Evolutionary conservation across 2,113 vertebrate genomes (phyloP), one percentile per base, ranked within the genome.

Genomic region (Albula goreensis): DNA sequence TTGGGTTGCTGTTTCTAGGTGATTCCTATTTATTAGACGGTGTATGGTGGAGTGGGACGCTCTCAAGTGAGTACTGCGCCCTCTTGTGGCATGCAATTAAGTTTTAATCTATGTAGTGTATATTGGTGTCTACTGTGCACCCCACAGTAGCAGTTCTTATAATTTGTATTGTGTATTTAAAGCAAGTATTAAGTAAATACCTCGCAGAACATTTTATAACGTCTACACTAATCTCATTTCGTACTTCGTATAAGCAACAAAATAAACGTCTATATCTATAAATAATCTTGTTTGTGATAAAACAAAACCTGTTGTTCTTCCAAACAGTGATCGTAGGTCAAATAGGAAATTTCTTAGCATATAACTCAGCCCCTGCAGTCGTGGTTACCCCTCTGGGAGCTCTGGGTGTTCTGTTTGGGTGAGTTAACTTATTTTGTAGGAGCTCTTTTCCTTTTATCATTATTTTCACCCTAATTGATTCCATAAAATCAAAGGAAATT

Each of bases 401-500:
- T 41, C 96, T 99, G 9, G 98, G 98, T 22, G 97, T 99, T 81
- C 95, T 99, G 2, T 99, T 99, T 93, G 98, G 98, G 98, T 99
- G 93, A 97, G 97, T 94, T 7, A 11, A 1, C 56, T 6, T 3
- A n/a, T 12, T 74, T 74, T 50, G n/a, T 41, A 10, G 22, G 80
- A 11, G 12, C 53, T 56, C 9, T 9, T 25, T 10, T 82, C 52
- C 19, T 56, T 41, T 41, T 41, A 41, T 41, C 31, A 41, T 41
- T 41, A 41, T 41, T 41, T 41, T 41, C 31, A 41, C 31, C 31
- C 31, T 41, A 41, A 41, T 1, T 41, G 31, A 41, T 41, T 41
- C 31, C 31, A 41, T 41, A 41, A 41, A 41, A 41, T 41, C 31
- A 41, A 41, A 41, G 31, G 31, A 41, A 41, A 41, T 41, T 41